Evolutionary conservation across 2,797 vertebrate genomes (phyloP).

Genomic region (Hyperoplus lanceolatus): DNA sequence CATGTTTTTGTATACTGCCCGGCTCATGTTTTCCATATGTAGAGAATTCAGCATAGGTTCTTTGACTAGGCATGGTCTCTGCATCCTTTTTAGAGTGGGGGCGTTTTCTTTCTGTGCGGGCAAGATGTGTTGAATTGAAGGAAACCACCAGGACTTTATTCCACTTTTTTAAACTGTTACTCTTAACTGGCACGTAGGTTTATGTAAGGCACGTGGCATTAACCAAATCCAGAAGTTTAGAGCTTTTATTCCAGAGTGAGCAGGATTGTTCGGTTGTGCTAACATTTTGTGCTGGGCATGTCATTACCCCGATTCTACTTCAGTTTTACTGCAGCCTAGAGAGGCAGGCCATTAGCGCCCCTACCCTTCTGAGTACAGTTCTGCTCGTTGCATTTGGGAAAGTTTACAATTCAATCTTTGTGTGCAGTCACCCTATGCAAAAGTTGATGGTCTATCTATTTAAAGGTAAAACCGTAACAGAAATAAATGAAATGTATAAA

Average conservation of each 20-base stretch:
- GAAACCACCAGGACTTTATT: background rate
- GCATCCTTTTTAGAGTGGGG: background rate
- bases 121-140: background rate
- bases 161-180: background rate
- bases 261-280: too few species aligned
- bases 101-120: background rate
- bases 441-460: slow-evolving; percentile 35
- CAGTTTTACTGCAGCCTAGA: background rate
- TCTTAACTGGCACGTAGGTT: too few species aligned
- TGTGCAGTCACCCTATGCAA: slow-evolving; percentile 34
- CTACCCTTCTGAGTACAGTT: background rate
- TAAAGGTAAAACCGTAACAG: slow-evolving; percentile 23
- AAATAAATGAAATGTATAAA: slow-evolving; percentile 27
- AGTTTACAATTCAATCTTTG: slow-evolving; percentile 36
- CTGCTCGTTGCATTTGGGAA: background rate
- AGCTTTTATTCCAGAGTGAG: background rate
- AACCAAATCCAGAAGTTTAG: too few species aligned
- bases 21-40: background rate
- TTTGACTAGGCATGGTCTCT: too few species aligned
- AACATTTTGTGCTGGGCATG: background rate
- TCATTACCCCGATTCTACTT: background rate
- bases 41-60: background rate
- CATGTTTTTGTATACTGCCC: slow-evolving; percentile 13
- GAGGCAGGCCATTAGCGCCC: background rate
- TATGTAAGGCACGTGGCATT: too few species aligned